These are phyloP conservation scores for Potamilus streckersoni DNA, from an alignment of 1,140 invertebrate species.

Conservation along the genomic window DNA sequence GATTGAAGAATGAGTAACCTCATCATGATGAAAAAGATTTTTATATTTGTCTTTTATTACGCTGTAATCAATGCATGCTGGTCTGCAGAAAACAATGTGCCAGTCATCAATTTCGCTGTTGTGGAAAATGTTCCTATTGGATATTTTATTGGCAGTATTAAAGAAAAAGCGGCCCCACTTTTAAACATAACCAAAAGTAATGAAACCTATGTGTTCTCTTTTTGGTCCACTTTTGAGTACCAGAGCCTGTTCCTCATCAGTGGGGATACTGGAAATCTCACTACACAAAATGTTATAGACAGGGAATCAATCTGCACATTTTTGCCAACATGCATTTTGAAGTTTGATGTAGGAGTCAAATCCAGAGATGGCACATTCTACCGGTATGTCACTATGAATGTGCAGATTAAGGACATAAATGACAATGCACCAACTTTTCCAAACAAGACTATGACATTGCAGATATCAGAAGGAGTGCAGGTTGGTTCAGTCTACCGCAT, in stretches of 20 bases:
- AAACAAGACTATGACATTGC: constrained; percentile 31
- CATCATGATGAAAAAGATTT: too few relatives aligned
- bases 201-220: constrained; percentile 7
- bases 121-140: constrained; percentile 16
- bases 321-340: constrained; percentile 4
- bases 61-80: too few relatives aligned
- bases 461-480: constrained; percentile 48
- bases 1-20: too few relatives aligned
- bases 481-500: constrained; percentile 43
- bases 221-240: constrained; percentile 7
- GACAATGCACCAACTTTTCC: constrained; percentile 61
- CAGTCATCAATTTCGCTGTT: constrained; percentile 16
- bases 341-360: constrained; percentile 23
- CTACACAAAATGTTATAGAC: constrained; percentile 20
- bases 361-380: constrained; percentile 13
- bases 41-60: too few relatives aligned
- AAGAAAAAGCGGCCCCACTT: not conserved
- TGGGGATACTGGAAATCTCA: constrained; percentile 21
- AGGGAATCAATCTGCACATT: constrained; percentile 19
- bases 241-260: constrained; percentile 23
- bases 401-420: constrained; percentile 53
- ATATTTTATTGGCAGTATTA: constrained; percentile 18
- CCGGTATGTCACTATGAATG: constrained; percentile 29
- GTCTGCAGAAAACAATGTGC: too few relatives aligned
- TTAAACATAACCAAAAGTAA: not conserved